A percentile compares a stretch with the other conserved stretches of the same genome.
Evolutionary conservation across 2,113 vertebrate genomes (phyloP).

Genomic region (Microtus pennsylvanicus): DNA sequence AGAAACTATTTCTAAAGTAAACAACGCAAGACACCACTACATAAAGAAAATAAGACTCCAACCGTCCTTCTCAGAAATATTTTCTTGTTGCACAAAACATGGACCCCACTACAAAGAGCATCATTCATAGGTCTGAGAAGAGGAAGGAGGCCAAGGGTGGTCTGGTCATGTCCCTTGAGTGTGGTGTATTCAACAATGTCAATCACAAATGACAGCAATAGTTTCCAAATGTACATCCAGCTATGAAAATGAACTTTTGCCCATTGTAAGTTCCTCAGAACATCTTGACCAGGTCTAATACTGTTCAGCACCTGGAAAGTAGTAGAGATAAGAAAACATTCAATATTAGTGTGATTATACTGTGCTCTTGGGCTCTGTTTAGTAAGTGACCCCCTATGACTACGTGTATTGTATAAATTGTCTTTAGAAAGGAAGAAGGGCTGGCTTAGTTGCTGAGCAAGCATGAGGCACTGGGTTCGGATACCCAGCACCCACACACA

Average conservation of each 20-base stretch:
- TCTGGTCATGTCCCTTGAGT: not conserved
- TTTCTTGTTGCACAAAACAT: not conserved
- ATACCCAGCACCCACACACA: not conserved
- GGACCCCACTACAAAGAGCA: not conserved
- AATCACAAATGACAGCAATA: not conserved
- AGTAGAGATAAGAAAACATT: not conserved
- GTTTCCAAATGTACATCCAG: conserved; percentile 4
- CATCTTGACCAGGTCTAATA: not conserved
- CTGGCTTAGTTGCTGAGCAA: not conserved
- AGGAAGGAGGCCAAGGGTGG: not conserved
- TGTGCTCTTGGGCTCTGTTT: too few species aligned
- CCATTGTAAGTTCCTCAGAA: not conserved
- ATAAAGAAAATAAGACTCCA: conserved; percentile 65
- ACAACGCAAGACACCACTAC: conserved; percentile 57
- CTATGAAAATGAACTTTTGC: conserved; percentile 18
- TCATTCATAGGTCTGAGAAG: not conserved
- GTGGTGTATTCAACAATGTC: not conserved
- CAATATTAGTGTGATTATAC: not conserved
- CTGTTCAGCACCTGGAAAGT: not conserved
- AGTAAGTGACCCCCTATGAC: too few species aligned
- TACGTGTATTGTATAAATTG: not conserved
- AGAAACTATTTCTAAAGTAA: conserved; percentile 72
- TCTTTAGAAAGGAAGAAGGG: not conserved
- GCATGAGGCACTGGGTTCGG: too few species aligned
- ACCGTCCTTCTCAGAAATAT: conserved; percentile 54